Percentiles rank a stretch among this genome's conserved stretches.
Evolutionary conservation across 2,888 invertebrate genomes (phyloP).

Genomic region (Caenorhabditis wallacei): DNA sequence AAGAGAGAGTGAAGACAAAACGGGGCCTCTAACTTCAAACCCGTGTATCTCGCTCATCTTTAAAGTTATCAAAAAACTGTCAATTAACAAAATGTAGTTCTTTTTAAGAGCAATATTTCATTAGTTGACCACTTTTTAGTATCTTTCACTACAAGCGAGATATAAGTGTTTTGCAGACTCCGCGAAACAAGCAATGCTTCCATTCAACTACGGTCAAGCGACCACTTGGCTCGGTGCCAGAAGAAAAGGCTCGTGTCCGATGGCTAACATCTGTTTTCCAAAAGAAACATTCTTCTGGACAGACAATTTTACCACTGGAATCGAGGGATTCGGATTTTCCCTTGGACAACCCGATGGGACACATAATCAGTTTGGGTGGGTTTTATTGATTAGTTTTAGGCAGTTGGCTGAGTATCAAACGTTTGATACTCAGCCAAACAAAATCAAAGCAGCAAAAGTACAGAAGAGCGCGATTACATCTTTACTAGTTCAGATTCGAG

Average conservation of each 20-base stretch:
- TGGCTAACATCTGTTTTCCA: neutral
- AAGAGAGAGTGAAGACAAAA: too few species aligned
- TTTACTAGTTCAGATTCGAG: neutral
- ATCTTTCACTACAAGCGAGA: neutral
- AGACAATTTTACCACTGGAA: neutral
- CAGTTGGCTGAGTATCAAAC: neutral
- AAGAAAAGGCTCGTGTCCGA: neutral
- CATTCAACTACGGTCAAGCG: neutral
- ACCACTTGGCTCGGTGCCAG: neutral
- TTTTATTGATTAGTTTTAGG: neutral
- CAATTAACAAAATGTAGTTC: too few species aligned
- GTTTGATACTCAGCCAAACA: neutral
- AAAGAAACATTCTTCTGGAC: constrained; percentile 9
- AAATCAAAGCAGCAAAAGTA: too few species aligned
- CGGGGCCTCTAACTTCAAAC: too few species aligned
- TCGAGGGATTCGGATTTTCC: neutral
- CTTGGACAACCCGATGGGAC: neutral
- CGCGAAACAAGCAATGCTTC: neutral
- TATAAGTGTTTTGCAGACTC: neutral
- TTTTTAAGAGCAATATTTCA: too few species aligned
- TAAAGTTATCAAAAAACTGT: too few species aligned
- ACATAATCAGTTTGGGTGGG: neutral
- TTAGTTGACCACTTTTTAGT: neutral
- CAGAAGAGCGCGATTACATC: neutral
- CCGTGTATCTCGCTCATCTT: too few species aligned